Conservation (phyloP, 2,797 vertebrate species). For the Syndactyla subalaris region DNA sequence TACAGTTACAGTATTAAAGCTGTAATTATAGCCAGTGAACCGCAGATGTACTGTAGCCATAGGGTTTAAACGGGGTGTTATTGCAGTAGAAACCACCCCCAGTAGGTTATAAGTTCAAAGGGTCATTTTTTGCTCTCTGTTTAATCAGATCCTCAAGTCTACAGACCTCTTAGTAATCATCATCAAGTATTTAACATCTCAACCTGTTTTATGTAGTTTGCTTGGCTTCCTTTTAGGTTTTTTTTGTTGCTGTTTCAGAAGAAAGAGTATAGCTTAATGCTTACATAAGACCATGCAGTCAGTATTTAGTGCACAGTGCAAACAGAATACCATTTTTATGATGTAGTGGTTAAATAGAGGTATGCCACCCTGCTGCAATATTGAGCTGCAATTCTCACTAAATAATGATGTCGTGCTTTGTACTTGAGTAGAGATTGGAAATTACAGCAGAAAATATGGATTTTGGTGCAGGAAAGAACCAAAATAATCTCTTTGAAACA, state of each 20-base stretch:
- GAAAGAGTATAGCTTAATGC: not conserved
- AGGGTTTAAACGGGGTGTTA: conserved; percentile 59
- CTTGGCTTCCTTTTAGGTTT: not conserved
- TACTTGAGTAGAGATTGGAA: not conserved
- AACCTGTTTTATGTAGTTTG: not conserved
- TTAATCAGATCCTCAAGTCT: conserved; percentile 28
- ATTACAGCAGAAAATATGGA: not conserved
- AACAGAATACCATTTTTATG: not conserved
- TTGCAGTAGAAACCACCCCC: conserved; percentile 71
- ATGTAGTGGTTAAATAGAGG: not conserved
- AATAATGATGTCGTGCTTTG: not conserved
- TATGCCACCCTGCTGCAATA: not conserved
- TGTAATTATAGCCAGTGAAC: conserved; percentile 82
- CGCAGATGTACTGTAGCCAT: conserved; percentile 73
- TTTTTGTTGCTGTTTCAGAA: not conserved
- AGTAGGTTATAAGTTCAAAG: conserved; percentile 76
- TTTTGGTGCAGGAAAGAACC: not conserved
- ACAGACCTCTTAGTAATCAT: conserved; percentile 77
- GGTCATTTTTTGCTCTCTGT: conserved; percentile 41
- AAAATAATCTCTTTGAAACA: not conserved
- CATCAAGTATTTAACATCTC: conserved; percentile 58
- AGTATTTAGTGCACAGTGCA: not conserved
- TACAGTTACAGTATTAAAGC: conserved; percentile 77
- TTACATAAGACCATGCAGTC: not conserved
- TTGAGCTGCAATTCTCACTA: not conserved